phyloP scores from a whole-genome alignment of 2,113 vertebrate genomes.

The Neomonachus schauinslandi region DNA sequence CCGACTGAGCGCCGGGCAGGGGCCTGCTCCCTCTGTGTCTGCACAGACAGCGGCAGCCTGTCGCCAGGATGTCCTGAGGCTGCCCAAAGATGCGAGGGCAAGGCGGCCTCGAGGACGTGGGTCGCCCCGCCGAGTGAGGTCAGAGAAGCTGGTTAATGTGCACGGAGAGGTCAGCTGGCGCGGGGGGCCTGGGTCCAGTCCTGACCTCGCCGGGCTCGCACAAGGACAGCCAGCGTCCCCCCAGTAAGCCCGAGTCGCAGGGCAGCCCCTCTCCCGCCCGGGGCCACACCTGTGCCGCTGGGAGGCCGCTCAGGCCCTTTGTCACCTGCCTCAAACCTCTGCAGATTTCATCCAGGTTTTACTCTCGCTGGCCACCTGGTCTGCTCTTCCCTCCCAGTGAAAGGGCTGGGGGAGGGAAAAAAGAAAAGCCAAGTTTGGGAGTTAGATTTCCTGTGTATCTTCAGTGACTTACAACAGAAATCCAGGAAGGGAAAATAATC shows the following conservation, averaged over 20 bases:
- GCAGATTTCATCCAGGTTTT: not conserved
- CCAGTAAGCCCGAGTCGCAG: not conserved
- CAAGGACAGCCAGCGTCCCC: not conserved
- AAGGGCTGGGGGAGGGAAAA: not conserved
- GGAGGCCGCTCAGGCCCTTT: fast-evolving
- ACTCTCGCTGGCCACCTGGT: not conserved
- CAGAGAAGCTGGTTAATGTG: fast-evolving
- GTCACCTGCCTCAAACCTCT: fast-evolving
- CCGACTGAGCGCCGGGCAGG: not conserved
- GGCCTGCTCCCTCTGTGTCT: fast-evolving
- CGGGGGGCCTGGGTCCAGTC: not conserved
- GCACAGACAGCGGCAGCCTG: not conserved
- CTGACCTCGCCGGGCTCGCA: not conserved
- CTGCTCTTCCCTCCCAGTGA: not conserved
- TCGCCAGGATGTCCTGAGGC: not conserved
- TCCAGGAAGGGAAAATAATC: not conserved
- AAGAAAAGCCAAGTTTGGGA: not conserved
- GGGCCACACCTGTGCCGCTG: not conserved
- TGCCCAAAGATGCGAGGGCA: not conserved
- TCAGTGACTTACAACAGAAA: not conserved
- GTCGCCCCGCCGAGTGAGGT: not conserved
- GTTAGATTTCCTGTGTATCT: not conserved
- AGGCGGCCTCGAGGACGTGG: not conserved
- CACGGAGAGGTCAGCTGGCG: not conserved
- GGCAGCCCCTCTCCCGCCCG: not conserved